Evolutionary conservation across 1,140 invertebrate species (phyloP), one percentile per base, ranked within the genome.

Genomic region (Protaetia brevitarsis): DNA sequence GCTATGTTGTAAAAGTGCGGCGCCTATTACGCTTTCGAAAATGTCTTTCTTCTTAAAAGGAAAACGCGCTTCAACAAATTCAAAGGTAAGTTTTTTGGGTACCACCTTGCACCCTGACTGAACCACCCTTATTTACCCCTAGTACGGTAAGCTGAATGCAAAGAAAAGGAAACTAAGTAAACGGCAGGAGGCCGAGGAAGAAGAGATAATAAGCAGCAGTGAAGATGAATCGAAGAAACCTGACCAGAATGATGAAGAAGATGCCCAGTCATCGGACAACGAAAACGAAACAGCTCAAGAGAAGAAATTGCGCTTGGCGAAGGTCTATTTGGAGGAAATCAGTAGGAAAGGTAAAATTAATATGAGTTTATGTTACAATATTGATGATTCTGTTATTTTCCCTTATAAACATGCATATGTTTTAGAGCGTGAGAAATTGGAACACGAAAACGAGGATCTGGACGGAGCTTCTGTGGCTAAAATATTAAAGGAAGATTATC

Each of bases 251-350:
- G 26, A 23, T 58, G 8, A 27, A 10, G 11, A 58, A 58, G 56
- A 58, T 23, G 23, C 2, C 16, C 11, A 27, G 16, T 11, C 11
- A 11, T 30, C 56, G 16, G 56, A 58, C 29, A 19, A 19, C 69
- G 89, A 92, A 66, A 82, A 89, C 66, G 88, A 91, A 77, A 97
- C 93, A 5, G 87, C 90, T 0, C 92, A 96, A 77, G 91, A 96
- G 73, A 96, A 96, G 75, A 91, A 91, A 72, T 71, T 98, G 30
- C 82, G 92, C 30, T 79, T 97, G 66, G 93, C 94, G 0, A 96
- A 96, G 77, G 86, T 92, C 77, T 95, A 96, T 81, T 81, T 98
- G 30, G 81, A 89, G 73, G 89, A 95, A 83, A 89, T 97, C 64
- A 87, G 93, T 80, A 86, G 86, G 76, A 87, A 94, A 83, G 86